Conservation (phyloP, 2,797 vertebrate genomes). For the Pterois miles region DNA sequence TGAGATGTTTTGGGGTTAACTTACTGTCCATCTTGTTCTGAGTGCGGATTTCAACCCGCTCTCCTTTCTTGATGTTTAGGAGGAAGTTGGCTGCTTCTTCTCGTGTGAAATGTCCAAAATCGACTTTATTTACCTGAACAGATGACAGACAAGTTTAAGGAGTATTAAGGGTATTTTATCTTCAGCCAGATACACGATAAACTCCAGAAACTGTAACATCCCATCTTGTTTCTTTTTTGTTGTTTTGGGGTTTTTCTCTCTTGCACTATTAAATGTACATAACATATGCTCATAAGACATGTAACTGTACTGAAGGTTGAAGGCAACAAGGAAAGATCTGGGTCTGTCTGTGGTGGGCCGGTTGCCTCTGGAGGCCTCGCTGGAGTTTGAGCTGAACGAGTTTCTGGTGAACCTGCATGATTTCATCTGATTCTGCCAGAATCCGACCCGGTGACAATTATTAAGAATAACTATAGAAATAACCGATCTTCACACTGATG, state of each 20-base stretch:
- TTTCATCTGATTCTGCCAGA: too few species aligned
- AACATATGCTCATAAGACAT: too few species aligned
- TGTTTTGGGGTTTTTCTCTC: not conserved
- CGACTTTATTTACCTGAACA: constrained; percentile 88
- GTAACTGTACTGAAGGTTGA: too few species aligned
- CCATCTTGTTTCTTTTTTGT: not conserved
- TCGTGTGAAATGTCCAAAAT: constrained; percentile 90
- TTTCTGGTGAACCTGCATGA: too few species aligned
- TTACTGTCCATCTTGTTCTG: constrained; percentile 96
- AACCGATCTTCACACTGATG: too few species aligned
- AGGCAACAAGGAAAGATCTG: too few species aligned
- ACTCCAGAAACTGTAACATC: not conserved
- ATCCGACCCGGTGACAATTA: too few species aligned
- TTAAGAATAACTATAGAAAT: too few species aligned
- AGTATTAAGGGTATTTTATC: not conserved
- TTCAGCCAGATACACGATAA: not conserved
- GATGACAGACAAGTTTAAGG: not conserved
- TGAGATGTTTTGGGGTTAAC: constrained; percentile 62
- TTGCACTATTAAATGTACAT: not conserved
- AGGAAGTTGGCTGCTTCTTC: constrained; percentile 94
- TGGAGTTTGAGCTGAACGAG: too few species aligned
- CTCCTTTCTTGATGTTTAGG: constrained; percentile 83
- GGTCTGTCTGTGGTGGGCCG: too few species aligned
- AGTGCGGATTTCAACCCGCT: constrained; percentile 83
- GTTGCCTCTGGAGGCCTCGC: too few species aligned